Evolutionary conservation across 2,797 vertebrate species (phyloP).

Genomic region (Crossoptilon crossoptilon): DNA sequence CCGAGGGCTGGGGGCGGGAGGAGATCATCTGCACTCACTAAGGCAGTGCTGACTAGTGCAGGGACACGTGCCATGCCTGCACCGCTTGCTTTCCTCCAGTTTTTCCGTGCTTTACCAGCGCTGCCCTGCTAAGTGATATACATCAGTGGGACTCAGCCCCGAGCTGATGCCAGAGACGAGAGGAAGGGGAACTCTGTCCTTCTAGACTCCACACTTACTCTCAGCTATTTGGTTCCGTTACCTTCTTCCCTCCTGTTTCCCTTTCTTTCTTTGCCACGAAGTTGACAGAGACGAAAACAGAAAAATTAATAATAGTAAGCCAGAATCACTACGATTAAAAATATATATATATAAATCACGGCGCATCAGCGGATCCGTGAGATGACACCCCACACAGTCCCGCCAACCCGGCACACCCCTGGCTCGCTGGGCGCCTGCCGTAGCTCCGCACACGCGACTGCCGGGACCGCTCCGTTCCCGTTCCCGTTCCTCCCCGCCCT

Average conservation of each 20-base stretch:
- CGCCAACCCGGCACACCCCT: accelerated
- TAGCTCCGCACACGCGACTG: neutral
- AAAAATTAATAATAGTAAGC: neutral
- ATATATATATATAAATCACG: neutral
- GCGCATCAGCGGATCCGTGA: accelerated
- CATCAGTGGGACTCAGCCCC: accelerated
- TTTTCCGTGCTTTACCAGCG: neutral
- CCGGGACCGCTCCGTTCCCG: too few relatives aligned
- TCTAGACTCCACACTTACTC: neutral
- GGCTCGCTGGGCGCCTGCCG: accelerated
- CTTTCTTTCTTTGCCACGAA: neutral
- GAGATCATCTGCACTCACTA: neutral
- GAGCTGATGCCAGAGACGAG: neutral
- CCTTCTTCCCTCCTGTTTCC: neutral
- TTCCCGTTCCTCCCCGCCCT: too few relatives aligned
- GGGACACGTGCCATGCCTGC: accelerated
- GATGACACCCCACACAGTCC: too few relatives aligned
- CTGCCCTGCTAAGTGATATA: neutral
- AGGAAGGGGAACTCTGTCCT: neutral
- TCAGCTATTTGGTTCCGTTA: neutral
- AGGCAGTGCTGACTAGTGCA: neutral
- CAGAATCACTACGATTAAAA: neutral
- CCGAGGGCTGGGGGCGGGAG: neutral
- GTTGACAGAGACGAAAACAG: neutral
- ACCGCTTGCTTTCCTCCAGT: neutral